Percentiles rank a stretch among this genome's conserved stretches.
These are phyloP conservation scores for Halcyon chelicuti DNA, from an alignment of 2,797 vertebrate genomes.

Conservation along the genomic window DNA sequence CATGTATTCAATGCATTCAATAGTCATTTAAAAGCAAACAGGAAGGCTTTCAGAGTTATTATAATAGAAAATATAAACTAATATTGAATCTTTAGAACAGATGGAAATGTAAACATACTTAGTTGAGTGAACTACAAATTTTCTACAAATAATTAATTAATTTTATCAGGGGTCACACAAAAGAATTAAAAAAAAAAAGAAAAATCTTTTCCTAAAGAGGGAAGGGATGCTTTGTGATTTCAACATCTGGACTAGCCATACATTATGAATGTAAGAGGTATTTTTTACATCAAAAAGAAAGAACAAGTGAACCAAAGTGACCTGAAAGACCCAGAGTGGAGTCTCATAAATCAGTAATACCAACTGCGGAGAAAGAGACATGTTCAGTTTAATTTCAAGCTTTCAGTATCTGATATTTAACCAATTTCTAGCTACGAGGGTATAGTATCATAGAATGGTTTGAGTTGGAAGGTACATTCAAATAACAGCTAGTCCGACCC, in stretches of 20 bases:
- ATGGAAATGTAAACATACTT: not conserved
- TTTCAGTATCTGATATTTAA: not conserved
- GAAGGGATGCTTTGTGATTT: not conserved
- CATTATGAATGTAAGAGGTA: not conserved
- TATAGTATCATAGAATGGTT: not conserved
- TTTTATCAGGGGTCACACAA: not conserved
- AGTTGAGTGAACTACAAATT: not conserved
- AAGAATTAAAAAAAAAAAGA: not conserved
- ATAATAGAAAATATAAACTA: not conserved
- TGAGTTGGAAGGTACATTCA: not conserved
- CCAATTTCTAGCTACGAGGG: not conserved
- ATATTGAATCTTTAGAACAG: not conserved
- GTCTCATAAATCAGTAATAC: not conserved
- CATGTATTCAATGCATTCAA: not conserved
- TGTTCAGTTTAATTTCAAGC: not conserved
- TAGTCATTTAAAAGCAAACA: not conserved
- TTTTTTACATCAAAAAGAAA: not conserved
- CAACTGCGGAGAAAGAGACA: not conserved
- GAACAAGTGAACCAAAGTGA: not conserved
- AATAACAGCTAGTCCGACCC: not conserved
- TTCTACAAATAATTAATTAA: not conserved
- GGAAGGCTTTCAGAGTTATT: not conserved
- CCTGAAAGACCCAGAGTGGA: not conserved
- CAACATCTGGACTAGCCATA: not conserved
- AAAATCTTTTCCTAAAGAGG: not conserved